Percentiles rank a stretch among this genome's conserved stretches.
phyloP scores from a whole-genome alignment of 2,888 invertebrate species.

The Dryadula phaetusa region DNA sequence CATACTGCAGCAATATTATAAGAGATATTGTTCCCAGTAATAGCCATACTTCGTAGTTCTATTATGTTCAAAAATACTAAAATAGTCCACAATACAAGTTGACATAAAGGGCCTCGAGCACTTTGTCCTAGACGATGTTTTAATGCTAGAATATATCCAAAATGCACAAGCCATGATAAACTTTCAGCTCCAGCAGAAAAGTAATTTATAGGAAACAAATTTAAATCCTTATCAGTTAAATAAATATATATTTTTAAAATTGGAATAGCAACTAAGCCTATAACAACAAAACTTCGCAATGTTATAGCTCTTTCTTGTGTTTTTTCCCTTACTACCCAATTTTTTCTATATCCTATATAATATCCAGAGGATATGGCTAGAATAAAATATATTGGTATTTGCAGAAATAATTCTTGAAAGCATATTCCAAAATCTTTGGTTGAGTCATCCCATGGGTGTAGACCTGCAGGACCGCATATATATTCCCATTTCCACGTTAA shows the following conservation, averaged over 20 bases:
- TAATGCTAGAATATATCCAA: constrained; percentile 88
- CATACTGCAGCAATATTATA: constrained; percentile 86
- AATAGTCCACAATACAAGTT: constrained; percentile 88
- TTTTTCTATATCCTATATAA: constrained; percentile 88
- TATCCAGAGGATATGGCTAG: constrained; percentile 92
- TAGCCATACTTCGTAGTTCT: constrained; percentile 87
- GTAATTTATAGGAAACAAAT: constrained; percentile 87
- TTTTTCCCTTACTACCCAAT: constrained; percentile 86
- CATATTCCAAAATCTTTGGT: constrained; percentile 92
- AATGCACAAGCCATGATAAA: constrained; percentile 92
- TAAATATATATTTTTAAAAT: constrained; percentile 87
- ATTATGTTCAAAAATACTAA: constrained; percentile 87
- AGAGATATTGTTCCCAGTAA: constrained; percentile 77
- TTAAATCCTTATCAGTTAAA: constrained; percentile 76
- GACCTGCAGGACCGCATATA: constrained; percentile 89
- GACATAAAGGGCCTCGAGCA: constrained; percentile 89
- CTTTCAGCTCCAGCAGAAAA: constrained; percentile 88
- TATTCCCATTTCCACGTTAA: constrained; percentile 89
- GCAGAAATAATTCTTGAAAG: constrained; percentile 92
- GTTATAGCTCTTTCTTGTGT: constrained; percentile 86
- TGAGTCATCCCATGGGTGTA: constrained; percentile 87
- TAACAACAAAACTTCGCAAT: constrained; percentile 85
- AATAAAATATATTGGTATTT: constrained; percentile 89
- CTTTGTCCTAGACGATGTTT: constrained; percentile 86
- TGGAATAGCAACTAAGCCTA: constrained; percentile 87